A percentile compares a stretch with the other conserved stretches of the same genome.
phyloP scores from a whole-genome alignment of 2,888 invertebrate genomes.

The Cantharis flavilabris region DNA sequence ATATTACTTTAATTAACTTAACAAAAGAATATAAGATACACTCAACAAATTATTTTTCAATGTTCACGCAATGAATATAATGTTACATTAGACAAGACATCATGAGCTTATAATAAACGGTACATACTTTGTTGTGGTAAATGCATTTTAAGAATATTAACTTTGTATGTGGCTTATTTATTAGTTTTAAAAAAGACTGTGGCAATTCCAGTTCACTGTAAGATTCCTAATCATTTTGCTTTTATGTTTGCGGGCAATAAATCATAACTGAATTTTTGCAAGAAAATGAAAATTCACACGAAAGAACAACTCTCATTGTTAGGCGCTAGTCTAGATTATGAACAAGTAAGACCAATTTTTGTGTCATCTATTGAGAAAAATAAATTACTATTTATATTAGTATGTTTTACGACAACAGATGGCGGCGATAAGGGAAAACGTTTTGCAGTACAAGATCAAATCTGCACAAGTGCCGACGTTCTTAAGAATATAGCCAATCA shows the following conservation, averaged over 20 bases:
- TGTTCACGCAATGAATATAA: not conserved
- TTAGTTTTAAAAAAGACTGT: not conserved
- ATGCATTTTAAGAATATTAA: conserved; percentile 1
- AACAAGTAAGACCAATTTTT: not conserved
- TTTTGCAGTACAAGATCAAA: not conserved
- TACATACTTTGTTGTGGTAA: conserved; percentile 19
- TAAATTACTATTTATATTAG: not conserved
- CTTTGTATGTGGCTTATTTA: not conserved
- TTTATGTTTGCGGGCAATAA: not conserved
- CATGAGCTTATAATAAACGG: conserved; percentile 9
- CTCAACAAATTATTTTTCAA: not conserved
- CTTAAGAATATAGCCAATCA: not conserved
- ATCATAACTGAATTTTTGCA: not conserved
- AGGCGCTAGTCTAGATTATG: no score
- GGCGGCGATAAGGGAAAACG: not conserved
- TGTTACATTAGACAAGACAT: not conserved
- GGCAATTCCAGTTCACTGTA: not conserved
- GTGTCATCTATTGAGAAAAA: not conserved
- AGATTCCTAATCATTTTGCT: not conserved
- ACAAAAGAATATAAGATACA: not conserved
- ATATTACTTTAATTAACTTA: not conserved
- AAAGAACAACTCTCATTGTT: not conserved
- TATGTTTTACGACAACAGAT: not conserved
- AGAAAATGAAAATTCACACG: not conserved
- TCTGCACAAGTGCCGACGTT: not conserved